Base-by-base conservation (phyloP, 2,888 invertebrate genomes). In the Pandemis cinnamomeana region DNA sequence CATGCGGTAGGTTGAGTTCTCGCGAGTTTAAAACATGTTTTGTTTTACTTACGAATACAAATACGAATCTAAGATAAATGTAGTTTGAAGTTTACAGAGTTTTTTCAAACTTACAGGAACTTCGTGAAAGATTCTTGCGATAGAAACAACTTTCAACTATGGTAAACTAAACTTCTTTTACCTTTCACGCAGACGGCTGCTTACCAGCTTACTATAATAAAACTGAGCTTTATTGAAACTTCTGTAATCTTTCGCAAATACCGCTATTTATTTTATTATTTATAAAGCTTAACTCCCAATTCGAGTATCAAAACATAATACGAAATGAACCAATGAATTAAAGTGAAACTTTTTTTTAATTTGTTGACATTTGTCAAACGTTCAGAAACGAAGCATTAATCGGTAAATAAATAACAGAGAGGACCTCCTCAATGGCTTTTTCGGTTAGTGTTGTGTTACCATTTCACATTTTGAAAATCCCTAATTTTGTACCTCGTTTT, bases 1-100 rank as follows among this genome's bases (percentile, higher is more conserved):
- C 46, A 64, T 64, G 64, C 64, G 64, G 64, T 64, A 64, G 64
- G 64, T 64, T 20, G 46, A 64, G 64, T 48, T 46, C 48, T 46
- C 48, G 13, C 41, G 61, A 60, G 61, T 61, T 61, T 64, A 6
- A 13, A 27, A 7, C 27, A 46, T 20, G 44, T 58, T 58, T 27
- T 58, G 58, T 58, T 58, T 10, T 58, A 27, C 58, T 58, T 10
- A 27, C 58, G 27, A 58, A 58, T 58, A 27, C 27, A 27, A 51
- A 8, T 27, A 27, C 58, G 10, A 58, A 58, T 58, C 58, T 58
- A 58, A 51, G 20, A 55, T 27, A 58, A 20, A 8, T 8, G 55
- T 55, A 20, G 55, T 20, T 55, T 55, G 0, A 20, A 55, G 7
- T 55, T 55, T 20, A 20, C 8, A 20, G 8, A 53, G 53, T 15